Conservation (phyloP, 2,888 invertebrate species). For the Bimastos eiseni region DNA sequence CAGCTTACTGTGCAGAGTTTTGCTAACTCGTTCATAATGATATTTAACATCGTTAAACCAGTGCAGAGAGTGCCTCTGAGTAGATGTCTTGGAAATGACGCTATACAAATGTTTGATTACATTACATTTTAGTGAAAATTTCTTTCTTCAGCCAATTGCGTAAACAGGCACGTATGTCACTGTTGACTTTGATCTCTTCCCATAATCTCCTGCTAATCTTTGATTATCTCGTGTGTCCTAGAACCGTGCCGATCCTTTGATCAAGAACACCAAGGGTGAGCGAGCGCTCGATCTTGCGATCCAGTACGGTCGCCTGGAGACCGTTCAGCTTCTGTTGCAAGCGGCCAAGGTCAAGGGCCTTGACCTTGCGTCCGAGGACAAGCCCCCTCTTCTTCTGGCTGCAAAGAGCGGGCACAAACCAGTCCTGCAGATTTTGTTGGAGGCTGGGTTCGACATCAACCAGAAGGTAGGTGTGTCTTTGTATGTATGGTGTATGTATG, state of each 20-base stretch:
- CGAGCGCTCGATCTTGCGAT: conserved; percentile 92
- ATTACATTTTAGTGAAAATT: too few species aligned
- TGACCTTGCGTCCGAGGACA: conserved; percentile 73
- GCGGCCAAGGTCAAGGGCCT: conserved; percentile 67
- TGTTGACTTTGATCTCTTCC: background rate
- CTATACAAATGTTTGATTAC: too few species aligned
- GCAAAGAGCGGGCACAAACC: conserved; percentile 77
- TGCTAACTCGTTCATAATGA: too few species aligned
- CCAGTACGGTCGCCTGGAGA: conserved; percentile 73
- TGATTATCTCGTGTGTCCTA: conserved; percentile 61
- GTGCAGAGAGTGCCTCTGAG: too few species aligned
- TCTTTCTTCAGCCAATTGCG: too few species aligned
- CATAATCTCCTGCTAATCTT: too few species aligned
- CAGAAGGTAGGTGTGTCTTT: conserved; percentile 49
- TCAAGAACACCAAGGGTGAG: conserved; percentile 65
- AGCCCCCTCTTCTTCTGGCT: conserved; percentile 89
- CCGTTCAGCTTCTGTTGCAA: conserved; percentile 79
- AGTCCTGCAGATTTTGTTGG: conserved; percentile 80
- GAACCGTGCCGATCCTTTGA: conserved; percentile 78
- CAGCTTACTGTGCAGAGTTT: too few species aligned
- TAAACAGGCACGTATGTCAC: too few species aligned
- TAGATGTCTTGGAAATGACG: too few species aligned
- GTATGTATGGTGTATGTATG: too few species aligned
- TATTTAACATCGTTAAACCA: too few species aligned
- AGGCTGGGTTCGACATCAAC: conserved; percentile 86